A percentile compares a stretch with the other conserved stretches of the same genome.
Evolutionary conservation across 1,140 invertebrate genomes (phyloP).

Genomic region (Drosophila micromelanica): DNA sequence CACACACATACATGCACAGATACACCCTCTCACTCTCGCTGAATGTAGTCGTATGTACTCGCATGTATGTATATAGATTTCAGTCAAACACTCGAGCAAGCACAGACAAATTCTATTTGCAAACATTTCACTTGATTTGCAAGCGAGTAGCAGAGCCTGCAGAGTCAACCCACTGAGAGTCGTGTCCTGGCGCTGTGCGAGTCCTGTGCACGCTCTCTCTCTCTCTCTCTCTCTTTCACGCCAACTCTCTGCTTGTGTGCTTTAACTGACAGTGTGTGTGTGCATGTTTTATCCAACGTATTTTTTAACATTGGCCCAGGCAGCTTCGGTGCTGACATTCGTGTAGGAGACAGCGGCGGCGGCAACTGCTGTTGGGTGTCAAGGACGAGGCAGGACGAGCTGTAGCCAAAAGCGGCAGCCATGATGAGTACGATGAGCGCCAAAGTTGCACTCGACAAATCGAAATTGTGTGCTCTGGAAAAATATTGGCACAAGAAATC

Average conservation of each 20-base stretch:
- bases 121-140: constrained; percentile 85
- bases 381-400: constrained; percentile 69
- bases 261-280: constrained; percentile 21
- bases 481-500: constrained; percentile 85
- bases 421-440: constrained; percentile 82
- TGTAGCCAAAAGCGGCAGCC: constrained; percentile 69
- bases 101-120: constrained; percentile 84
- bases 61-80: constrained; percentile 80
- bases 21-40: constrained; percentile 45
- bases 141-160: constrained; percentile 74
- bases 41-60: constrained; percentile 47
- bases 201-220: constrained; percentile 24
- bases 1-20: constrained; percentile 39
- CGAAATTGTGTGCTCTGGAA: constrained; percentile 84
- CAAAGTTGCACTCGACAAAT: constrained; percentile 84
- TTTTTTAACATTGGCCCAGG: constrained; percentile 46
- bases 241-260: constrained; percentile 12
- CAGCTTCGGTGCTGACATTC: constrained; percentile 70
- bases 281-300: constrained; percentile 54
- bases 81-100: constrained; percentile 84
- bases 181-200: constrained; percentile 40
- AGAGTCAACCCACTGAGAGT: constrained; percentile 21
- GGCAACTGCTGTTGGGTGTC: constrained; percentile 58
- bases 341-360: constrained; percentile 70
- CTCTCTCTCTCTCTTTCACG: constrained; percentile 16